phyloP scores from a whole-genome alignment of 2,113 vertebrate species.

The Erinaceus europaeus region DNA sequence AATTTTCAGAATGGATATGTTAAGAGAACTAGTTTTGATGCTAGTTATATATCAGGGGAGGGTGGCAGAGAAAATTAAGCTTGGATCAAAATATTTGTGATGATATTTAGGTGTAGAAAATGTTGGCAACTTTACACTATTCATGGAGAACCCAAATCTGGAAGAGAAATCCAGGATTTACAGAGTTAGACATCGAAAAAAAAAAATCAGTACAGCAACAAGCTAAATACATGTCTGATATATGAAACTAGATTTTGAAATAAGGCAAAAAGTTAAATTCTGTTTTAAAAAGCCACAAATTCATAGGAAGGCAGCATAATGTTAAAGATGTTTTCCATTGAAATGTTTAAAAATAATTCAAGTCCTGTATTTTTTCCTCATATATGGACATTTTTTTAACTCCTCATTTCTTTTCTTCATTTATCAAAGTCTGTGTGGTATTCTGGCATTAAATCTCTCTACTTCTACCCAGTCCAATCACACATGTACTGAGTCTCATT shows the following conservation, averaged over 20 bases:
- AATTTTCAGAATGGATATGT: neutral
- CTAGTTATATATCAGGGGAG: neutral
- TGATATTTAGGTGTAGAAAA: neutral
- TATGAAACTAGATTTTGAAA: constrained; percentile 1
- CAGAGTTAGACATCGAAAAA: neutral
- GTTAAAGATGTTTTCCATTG: constrained; percentile 17
- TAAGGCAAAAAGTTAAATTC: neutral
- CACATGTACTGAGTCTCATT: neutral
- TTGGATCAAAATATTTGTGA: neutral
- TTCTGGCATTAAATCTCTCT: constrained; percentile 20
- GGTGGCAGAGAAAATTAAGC: too few species aligned
- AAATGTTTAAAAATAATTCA: neutral
- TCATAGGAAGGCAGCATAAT: neutral
- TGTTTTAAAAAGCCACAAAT: neutral
- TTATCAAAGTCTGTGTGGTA: neutral
- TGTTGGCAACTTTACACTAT: neutral
- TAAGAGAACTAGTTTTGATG: neutral
- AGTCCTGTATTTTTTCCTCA: neutral
- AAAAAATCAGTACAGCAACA: neutral
- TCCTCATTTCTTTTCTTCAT: neutral
- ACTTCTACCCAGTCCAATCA: neutral
- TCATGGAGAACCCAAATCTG: neutral
- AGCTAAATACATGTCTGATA: neutral
- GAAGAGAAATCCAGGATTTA: neutral
- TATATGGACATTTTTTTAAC: neutral